Evolutionary conservation across 2,113 vertebrate species (phyloP), one percentile per base, ranked within the genome.

Genomic region (Xenotilapia caudafasciata): DNA sequence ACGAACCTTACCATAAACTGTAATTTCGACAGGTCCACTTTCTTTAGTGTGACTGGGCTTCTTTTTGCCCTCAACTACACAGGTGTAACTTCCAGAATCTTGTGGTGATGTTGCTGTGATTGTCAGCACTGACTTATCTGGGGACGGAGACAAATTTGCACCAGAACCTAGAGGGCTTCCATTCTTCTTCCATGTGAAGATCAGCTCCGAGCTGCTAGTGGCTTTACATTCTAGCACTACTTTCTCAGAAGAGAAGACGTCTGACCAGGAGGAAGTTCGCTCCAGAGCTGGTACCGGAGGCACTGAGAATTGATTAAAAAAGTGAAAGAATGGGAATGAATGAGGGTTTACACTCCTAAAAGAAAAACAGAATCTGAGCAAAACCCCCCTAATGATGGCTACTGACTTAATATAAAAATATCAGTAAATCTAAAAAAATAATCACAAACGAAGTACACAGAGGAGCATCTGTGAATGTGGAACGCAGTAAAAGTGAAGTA

Each of bases 231-330:
- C 38, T 17, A 95, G 45, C 51, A 14, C 4, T 33, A 91, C 91
- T 82, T 80, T 92, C 56, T 95, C 93, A 70, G 83, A 49, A 2
- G 77, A 47, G 75, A 93, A 95, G 15, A 91, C 54, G 0, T 93
- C 83, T 6, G 4, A 7, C 75, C 58, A 84, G 2, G 0, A 0
- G 15, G 91, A 80, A 15, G 4, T 14, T 5, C 23, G 53, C 23
- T 79, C 7, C 73, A 95, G 54, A 38, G 2, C 3, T 21, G 93
- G 88, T 17, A 6, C 7, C 0, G 88, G 92, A 73, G 81, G 88
- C 11, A 3, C 93, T 91, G 88, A 14, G 93, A 90, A n/a, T n/a
- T 17, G 15, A 79, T 23, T 8, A 1, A 35, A 70, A 38, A 23
- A 21, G 19, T 79, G 15, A 81, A 75, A 60, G 54, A 35, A 60